Evolutionary conservation across 2,888 invertebrate genomes (phyloP).

Genomic region (Polydrusus tereticollis): DNA sequence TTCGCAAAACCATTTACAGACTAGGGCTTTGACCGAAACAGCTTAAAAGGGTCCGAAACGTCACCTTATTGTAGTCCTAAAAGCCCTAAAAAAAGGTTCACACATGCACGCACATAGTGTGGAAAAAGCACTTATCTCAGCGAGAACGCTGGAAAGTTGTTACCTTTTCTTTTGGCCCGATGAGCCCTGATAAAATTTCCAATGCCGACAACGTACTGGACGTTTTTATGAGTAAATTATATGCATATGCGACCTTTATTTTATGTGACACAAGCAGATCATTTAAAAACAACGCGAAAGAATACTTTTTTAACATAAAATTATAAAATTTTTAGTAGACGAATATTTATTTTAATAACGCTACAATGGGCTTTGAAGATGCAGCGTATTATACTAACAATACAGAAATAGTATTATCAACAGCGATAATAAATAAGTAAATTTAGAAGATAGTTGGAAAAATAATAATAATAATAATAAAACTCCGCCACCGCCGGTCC

Average conservation of each 20-base stretch:
- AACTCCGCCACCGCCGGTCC: too few species aligned
- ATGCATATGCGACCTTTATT: not conserved
- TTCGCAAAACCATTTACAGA: slow-evolving; percentile 20
- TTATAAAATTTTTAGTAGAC: too few species aligned
- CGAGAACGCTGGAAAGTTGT: slow-evolving; percentile 1
- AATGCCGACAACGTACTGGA: not conserved
- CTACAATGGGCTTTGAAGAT: too few species aligned
- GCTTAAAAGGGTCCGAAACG: slow-evolving; percentile 26
- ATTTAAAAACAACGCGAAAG: too few species aligned
- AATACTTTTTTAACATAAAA: too few species aligned
- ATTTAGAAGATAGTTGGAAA: too few species aligned
- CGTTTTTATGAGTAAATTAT: slow-evolving; percentile 22
- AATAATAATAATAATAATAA: too few species aligned
- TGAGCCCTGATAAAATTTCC: slow-evolving; percentile 20
- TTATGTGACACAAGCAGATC: not conserved
- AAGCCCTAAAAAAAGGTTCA: slow-evolving; percentile 14
- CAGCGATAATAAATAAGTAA: too few species aligned
- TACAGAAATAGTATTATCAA: too few species aligned
- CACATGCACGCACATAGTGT: slow-evolving; percentile 18
- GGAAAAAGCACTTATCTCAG: slow-evolving; percentile 13
- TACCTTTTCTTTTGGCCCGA: slow-evolving; percentile 24
- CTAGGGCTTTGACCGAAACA: slow-evolving; percentile 14
- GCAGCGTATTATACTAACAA: too few species aligned
- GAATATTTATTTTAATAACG: too few species aligned
- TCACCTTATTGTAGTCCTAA: slow-evolving; percentile 21